A percentile compares a stretch with the other conserved stretches of the same genome.
Evolutionary conservation across 2,888 invertebrate genomes (phyloP).

Genomic region (Neelides folsomi): DNA sequence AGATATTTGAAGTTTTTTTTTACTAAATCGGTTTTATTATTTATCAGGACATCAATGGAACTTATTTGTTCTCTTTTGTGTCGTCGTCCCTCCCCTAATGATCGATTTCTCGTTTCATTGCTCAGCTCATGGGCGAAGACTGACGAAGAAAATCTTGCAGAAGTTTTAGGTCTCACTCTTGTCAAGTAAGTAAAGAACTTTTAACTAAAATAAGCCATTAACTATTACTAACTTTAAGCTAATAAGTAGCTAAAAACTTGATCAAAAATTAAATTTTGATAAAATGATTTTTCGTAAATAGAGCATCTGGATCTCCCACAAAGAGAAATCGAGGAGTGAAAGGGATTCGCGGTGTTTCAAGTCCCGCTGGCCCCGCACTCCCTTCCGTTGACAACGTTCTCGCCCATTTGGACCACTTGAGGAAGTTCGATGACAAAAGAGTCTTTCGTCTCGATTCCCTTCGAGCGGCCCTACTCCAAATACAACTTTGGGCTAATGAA

Average conservation of each 20-base stretch:
- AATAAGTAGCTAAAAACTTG: too few relatives aligned
- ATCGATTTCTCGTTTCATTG: conserved; percentile 79
- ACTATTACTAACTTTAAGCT: too few relatives aligned
- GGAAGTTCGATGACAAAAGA: conserved; percentile 39
- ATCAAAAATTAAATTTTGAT: too few relatives aligned
- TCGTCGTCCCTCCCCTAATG: conserved; percentile 55
- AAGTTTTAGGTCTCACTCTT: conserved; percentile 39
- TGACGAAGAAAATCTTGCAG: conserved; percentile 52
- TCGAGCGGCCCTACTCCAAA: conserved; percentile 74
- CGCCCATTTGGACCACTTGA: conserved; percentile 80
- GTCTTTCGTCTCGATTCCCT: conserved; percentile 79
- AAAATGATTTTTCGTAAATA: too few relatives aligned
- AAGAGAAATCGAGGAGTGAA: conserved; percentile 60
- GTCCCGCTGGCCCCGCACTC: conserved; percentile 28
- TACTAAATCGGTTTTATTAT: neutral
- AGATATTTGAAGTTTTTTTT: neutral
- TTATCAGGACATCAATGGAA: conserved; percentile 61
- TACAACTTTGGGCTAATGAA: conserved; percentile 47
- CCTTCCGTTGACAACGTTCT: conserved; percentile 46
- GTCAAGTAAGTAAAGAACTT: conserved; percentile 20
- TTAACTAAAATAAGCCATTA: too few relatives aligned
- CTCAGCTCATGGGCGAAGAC: conserved; percentile 89
- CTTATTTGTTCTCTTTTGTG: conserved; percentile 70
- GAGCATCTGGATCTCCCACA: conserved; percentile 68
- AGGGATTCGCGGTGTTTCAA: conserved; percentile 45